Evolutionary conservation across 2,888 invertebrate genomes (phyloP), one percentile per base, ranked within the genome.

Genomic region (Cerastis leucographa): DNA sequence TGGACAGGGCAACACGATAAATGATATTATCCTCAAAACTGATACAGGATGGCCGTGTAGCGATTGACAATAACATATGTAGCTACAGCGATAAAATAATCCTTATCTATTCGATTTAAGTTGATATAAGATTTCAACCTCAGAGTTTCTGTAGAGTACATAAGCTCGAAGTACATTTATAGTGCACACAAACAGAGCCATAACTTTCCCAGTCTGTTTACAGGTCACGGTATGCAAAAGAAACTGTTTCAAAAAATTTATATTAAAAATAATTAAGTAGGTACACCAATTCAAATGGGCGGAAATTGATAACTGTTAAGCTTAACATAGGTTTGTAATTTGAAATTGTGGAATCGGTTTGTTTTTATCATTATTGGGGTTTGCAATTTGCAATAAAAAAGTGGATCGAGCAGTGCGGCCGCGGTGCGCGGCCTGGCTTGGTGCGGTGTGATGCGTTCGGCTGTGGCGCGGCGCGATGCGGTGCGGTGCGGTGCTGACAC

Each of bases 321-420:
- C 40, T 66, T 70, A 59, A 76, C 42, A 77, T 87, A 84, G 86
- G 80, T 89, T 85, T 89, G 87, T 90, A 87, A 90, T 88, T 89
- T 87, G 75, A 84, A 89, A 90, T 88, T 87, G 87, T 88, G 87
- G 83, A 88, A 91, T 92, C 88, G 86, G 90, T 93, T 92, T 92
- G 90, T 93, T 92, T 94, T 93, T 92, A 92, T 92, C 92, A 93
- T 92, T 93, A 94, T 94, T 92, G 90, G 92, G 91, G 89, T 93
- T 94, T 94, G 92, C 93, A 94, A 95, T 95, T 94, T 94, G 93
- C 92, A 93, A 94, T 94, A 94, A 95, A 89, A n/a, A 94, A 94
- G 93, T 92, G 92, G 91, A 93, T 89, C 87, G 88, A 35, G 88
- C 85, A 82, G 86, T 9, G 40, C 64, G 42, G 64, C 85, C 78